These are phyloP conservation scores for Mycteria americana DNA, from an alignment of 2,797 vertebrate genomes.

Conservation along the genomic window DNA sequence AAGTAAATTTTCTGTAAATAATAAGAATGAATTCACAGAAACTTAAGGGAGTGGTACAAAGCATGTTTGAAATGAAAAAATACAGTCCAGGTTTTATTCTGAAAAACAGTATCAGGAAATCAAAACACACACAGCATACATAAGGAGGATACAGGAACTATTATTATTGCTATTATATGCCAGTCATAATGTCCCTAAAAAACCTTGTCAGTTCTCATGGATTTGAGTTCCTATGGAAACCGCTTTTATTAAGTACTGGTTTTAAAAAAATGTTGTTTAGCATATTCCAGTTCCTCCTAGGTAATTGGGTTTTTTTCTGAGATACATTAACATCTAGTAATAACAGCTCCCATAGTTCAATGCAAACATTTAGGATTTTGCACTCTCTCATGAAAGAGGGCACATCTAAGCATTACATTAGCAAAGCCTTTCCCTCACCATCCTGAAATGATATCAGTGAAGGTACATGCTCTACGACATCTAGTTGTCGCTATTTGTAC, in stretches of 20 bases:
- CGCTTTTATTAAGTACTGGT: background rate
- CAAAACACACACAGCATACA: background rate
- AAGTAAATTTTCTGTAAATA: background rate
- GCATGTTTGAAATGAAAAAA: background rate
- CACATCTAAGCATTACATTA: background rate
- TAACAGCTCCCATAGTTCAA: background rate
- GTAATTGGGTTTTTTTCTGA: background rate
- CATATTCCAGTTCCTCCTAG: background rate
- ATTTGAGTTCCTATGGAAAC: slow-evolving; percentile 54
- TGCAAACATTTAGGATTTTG: background rate
- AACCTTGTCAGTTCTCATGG: slow-evolving; percentile 11
- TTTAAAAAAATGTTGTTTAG: background rate
- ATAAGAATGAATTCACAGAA: background rate
- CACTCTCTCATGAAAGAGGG: background rate
- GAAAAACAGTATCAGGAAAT: slow-evolving; percentile 25
- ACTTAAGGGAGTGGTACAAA: background rate
- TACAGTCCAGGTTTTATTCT: background rate
- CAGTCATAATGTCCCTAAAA: slow-evolving; percentile 43
- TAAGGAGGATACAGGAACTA: background rate
- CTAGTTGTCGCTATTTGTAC: background rate
- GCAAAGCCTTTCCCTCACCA: background rate
- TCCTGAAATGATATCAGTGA: background rate
- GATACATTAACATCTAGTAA: background rate
- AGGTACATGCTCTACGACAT: background rate
- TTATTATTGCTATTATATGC: slow-evolving; percentile 36